Evolutionary conservation across 2,113 vertebrate species (phyloP).

Genomic region (Apus apus): DNA sequence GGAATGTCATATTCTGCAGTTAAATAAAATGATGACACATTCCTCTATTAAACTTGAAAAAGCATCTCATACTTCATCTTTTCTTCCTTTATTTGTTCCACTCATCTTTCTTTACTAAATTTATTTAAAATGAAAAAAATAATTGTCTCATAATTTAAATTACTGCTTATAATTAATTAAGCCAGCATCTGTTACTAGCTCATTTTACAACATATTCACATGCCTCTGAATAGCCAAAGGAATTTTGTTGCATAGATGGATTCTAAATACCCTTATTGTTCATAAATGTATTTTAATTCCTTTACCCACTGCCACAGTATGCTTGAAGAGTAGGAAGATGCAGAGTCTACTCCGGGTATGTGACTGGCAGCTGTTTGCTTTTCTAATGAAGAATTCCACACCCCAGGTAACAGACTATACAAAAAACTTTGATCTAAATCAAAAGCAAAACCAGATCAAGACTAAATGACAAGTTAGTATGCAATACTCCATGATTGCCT

Average conservation of each 20-base stretch:
- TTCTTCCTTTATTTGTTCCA: neutral
- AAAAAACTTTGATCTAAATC: conserved; percentile 15
- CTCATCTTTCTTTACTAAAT: neutral
- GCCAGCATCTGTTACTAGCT: neutral
- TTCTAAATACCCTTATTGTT: neutral
- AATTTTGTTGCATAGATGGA: neutral
- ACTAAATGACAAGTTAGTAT: neutral
- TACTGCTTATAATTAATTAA: neutral
- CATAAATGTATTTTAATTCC: neutral
- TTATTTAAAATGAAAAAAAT: neutral
- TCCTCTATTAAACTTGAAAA: neutral
- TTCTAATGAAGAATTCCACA: neutral
- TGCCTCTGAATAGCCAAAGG: neutral
- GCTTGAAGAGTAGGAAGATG: neutral
- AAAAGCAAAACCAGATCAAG: neutral
- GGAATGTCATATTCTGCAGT: neutral
- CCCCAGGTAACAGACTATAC: neutral
- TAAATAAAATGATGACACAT: neutral
- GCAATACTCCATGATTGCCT: neutral
- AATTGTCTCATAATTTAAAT: neutral
- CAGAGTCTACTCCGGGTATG: neutral
- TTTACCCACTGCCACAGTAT: neutral
- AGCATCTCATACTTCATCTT: neutral
- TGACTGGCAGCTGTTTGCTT: neutral
- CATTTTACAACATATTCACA: neutral